Evolutionary conservation across 2,888 invertebrate genomes (phyloP).

Genomic region (Odontomyia ornata): DNA sequence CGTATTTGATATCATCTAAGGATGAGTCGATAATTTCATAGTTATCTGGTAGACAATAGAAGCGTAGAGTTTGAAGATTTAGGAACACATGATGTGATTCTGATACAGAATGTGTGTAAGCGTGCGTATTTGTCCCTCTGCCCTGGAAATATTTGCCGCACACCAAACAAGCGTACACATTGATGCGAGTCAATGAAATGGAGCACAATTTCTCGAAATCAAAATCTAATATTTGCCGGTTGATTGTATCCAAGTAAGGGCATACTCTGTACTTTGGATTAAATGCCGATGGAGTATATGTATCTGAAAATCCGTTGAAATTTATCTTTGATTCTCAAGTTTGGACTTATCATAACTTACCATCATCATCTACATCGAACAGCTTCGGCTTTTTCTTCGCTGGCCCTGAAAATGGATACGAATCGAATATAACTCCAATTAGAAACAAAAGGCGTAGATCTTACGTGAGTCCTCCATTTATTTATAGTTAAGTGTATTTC

Average conservation of each 20-base stretch:
- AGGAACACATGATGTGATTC: constrained; percentile 98
- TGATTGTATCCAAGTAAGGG: constrained; percentile 98
- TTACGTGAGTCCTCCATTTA: too few relatives aligned
- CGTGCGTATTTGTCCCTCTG: constrained; percentile 96
- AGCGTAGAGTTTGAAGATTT: constrained; percentile 94
- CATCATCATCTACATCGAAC: constrained; percentile 29
- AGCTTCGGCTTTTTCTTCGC: constrained; percentile 35
- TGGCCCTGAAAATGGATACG: constrained; percentile 16
- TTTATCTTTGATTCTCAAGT: too few relatives aligned
- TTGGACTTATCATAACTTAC: background rate
- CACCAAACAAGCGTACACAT: constrained; percentile 98
- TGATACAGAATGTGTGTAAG: constrained; percentile 98
- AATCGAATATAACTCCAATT: background rate
- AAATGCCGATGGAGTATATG: constrained; percentile 62
- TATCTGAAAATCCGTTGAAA: constrained; percentile 35
- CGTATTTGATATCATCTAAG: constrained; percentile 97
- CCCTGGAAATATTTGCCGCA: constrained; percentile 99
- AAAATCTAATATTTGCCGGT: constrained; percentile 95
- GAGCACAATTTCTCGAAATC: constrained; percentile 99
- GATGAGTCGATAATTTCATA: constrained; percentile 99
- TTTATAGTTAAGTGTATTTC: too few relatives aligned
- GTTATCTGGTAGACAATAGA: constrained; percentile 99
- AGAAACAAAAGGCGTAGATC: too few relatives aligned
- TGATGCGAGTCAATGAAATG: constrained; percentile 95
- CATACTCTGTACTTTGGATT: constrained; percentile 73